Base-by-base conservation (phyloP, 2,888 invertebrate genomes). In the Pristionchus mayeri region DNA sequence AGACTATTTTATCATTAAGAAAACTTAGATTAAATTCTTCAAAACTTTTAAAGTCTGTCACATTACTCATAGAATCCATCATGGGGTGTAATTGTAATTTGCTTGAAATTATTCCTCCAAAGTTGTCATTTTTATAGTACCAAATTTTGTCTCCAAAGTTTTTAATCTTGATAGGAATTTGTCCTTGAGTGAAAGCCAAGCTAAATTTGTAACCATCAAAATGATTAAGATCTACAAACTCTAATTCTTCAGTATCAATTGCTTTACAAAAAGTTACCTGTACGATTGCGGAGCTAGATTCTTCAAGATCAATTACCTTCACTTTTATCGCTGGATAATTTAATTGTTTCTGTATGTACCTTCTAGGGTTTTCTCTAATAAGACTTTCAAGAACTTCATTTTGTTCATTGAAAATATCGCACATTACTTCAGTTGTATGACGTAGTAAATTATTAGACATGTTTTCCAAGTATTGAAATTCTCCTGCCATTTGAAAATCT, bases 401-500 rank as follows among this genome's bases (percentile, higher is more conserved):
- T 27, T 86, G 84, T 30, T 86, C 85, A 67, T 85, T 85, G 50
- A 85, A 85, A 1, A 85, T 86, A 67, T 85, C 79, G 52, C 84
- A 86, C 79, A 84, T 84, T 79, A 67, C 40, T 75, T 81, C 81
- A 57, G 75, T 80, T 85, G 85, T 86, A 86, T 87, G 87, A 1
- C 87, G 34, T 84, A 87, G 54, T 50, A 85, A 50, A 54, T 87
- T 86, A 75, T 87, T 87, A 52, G 86, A 86, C 78, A 85, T 75
- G 67, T 87, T 87, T 63, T 87, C 87, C n/a, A 87, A 85, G 54
- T 86, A 87, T 85, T 87, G 86, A 85, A 87, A 87, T 52, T 87
- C 87, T 87, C 87, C 87, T 44, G 86, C 86, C 83, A 85, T 86
- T 87, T 87, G 87, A 85, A 85, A 87, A 52, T 87, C 87, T 82